phyloP scores from a whole-genome alignment of 1,140 invertebrate genomes.

The Mycetomoellerius zeteki region DNA sequence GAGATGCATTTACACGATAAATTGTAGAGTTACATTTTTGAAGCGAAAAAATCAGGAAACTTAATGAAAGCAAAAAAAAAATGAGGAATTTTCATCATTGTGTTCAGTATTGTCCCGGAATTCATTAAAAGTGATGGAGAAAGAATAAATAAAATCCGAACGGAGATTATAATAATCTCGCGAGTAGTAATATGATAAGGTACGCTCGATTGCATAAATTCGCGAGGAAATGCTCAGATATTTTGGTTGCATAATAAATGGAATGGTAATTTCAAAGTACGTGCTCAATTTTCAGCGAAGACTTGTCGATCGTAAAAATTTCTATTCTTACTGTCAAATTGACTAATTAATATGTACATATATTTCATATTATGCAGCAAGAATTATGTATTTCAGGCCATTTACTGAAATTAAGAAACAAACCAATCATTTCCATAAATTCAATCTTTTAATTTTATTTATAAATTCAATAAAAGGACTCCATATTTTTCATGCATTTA shows the following conservation, averaged over 20 bases:
- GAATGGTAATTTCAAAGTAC: not conserved
- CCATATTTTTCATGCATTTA: too few relatives aligned
- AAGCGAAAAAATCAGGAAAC: conserved; percentile 15
- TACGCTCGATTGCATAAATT: not conserved
- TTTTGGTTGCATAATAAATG: not conserved
- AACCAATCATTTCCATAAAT: too few relatives aligned
- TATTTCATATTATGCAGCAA: not conserved
- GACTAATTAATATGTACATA: not conserved
- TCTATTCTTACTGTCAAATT: not conserved
- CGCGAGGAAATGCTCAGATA: not conserved
- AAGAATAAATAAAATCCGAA: not conserved
- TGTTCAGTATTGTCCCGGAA: not conserved
- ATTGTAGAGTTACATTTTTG: conserved; percentile 43
- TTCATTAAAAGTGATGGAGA: not conserved
- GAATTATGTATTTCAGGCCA: too few relatives aligned
- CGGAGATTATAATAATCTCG: not conserved
- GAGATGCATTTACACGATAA: conserved; percentile 50
- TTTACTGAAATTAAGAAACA: too few relatives aligned
- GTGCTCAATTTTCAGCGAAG: not conserved
- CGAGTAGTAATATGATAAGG: not conserved
- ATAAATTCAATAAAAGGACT: too few relatives aligned
- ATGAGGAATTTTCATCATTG: not conserved
- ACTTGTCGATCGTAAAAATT: not conserved
- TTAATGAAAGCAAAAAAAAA: conserved; percentile 21
- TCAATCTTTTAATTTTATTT: too few relatives aligned